phyloP scores from a whole-genome alignment of 1,140 invertebrate species.

The Maniola jurtina region DNA sequence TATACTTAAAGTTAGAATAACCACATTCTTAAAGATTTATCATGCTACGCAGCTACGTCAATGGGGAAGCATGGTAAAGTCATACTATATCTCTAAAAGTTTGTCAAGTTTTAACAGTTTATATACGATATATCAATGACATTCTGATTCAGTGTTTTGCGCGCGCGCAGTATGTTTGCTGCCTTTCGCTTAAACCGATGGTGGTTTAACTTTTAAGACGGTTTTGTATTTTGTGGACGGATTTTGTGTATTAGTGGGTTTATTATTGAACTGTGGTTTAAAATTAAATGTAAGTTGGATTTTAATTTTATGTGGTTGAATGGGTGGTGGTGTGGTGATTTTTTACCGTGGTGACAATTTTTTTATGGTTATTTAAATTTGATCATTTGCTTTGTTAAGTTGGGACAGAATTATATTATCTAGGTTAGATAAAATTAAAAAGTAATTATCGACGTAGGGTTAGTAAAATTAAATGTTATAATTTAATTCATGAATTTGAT shows the following conservation, averaged over 20 bases:
- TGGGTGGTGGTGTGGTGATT: too few relatives aligned
- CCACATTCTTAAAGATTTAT: background rate
- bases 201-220: background rate
- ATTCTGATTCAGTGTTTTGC: constrained; percentile 16
- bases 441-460: too few relatives aligned
- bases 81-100: background rate
- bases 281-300: too few relatives aligned
- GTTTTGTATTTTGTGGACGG: background rate
- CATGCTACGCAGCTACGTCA: constrained; percentile 5
- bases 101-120: constrained; percentile 7
- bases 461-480: too few relatives aligned
- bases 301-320: too few relatives aligned
- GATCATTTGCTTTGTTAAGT: too few relatives aligned
- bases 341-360: too few relatives aligned
- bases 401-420: too few relatives aligned
- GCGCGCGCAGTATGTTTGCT: constrained; percentile 13
- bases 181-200: background rate
- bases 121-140: constrained; percentile 23
- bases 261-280: too few relatives aligned
- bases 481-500: too few relatives aligned
- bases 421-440: too few relatives aligned
- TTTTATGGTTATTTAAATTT: too few relatives aligned
- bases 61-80: background rate
- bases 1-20: background rate
- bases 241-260: background rate